Conservation (phyloP, 2,113 vertebrate genomes). For the Pomatostomus ruficeps region DNA sequence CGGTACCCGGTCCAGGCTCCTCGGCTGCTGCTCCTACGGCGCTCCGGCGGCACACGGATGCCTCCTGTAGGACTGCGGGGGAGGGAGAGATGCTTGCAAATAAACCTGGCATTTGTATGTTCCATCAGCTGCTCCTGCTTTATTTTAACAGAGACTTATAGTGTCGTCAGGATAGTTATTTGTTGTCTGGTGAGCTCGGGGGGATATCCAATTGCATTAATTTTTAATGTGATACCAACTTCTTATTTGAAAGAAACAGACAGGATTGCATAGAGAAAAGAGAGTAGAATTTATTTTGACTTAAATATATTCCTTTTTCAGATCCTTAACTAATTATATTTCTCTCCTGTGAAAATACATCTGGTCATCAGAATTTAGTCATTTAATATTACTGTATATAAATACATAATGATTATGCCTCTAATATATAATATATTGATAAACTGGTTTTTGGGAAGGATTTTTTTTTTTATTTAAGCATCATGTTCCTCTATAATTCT, state of each 20-base stretch:
- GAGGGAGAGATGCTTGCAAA: background rate
- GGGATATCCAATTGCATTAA: background rate
- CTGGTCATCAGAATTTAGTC: background rate
- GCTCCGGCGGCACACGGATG: background rate
- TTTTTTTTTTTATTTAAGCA: no score
- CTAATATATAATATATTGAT: background rate
- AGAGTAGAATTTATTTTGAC: background rate
- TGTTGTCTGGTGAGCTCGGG: background rate
- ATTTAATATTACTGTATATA: background rate
- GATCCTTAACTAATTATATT: background rate
- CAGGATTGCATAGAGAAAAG: background rate
- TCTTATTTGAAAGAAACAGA: background rate
- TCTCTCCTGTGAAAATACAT: background rate
- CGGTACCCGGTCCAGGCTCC: background rate
- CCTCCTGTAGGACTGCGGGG: background rate
- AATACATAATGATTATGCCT: background rate
- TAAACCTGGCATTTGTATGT: fast-evolving
- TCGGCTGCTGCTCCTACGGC: fast-evolving
- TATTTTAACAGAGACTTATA: background rate
- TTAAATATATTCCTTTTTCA: background rate
- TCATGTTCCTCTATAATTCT: background rate
- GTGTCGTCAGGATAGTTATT: background rate
- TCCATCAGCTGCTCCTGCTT: background rate
- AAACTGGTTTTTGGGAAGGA: background rate
- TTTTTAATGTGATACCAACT: background rate